Conservation (phyloP, 2,888 invertebrate species). For the Apodemia zela region DNA sequence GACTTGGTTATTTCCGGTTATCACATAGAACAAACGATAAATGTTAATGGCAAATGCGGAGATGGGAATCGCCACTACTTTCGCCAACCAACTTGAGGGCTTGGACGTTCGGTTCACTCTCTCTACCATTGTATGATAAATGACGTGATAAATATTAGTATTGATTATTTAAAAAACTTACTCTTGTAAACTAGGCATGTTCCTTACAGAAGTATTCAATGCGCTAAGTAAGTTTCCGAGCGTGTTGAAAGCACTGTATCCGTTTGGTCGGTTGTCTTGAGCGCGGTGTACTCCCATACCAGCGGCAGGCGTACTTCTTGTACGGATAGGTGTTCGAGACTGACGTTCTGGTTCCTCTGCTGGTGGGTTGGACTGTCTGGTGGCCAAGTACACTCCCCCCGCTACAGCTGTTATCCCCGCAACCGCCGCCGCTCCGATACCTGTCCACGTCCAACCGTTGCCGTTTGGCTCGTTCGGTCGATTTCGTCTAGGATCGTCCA, state of each 20-base stretch:
- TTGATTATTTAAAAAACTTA: neutral
- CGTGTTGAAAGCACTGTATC: neutral
- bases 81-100: no score
- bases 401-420: slow-evolving; percentile 22
- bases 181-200: slow-evolving; percentile 9
- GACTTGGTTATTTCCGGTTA: no score
- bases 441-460: slow-evolving; percentile 23
- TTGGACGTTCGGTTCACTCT: no score
- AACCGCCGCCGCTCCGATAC: slow-evolving; percentile 22
- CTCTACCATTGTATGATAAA: no score
- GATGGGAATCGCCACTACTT: no score
- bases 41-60: no score
- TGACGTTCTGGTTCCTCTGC: neutral
- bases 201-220: neutral
- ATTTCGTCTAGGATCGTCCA: neutral
- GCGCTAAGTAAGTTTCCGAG: neutral
- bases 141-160: no score
- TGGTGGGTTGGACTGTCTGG: neutral
- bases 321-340: neutral
- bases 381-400: slow-evolving; percentile 24
- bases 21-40: no score
- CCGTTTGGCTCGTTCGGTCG: neutral
- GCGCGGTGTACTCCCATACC: neutral
- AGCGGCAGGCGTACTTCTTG: neutral
- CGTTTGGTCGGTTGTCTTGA: neutral